Conservation (phyloP, 2,888 invertebrate genomes). For the Synergus umbraculus region DNA sequence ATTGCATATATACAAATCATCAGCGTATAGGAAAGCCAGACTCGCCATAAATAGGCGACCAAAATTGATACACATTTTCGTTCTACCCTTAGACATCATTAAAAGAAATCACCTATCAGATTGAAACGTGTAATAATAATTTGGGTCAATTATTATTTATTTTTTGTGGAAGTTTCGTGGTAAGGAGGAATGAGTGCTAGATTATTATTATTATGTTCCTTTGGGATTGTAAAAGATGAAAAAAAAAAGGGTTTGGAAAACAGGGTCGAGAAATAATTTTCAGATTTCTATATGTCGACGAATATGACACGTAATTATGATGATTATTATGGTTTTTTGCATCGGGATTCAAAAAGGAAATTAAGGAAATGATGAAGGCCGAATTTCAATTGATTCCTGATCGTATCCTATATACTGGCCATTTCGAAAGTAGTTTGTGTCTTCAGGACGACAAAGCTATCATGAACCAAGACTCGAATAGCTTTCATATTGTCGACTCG, state of each 20-base stretch:
- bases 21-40: slow-evolving; percentile 49
- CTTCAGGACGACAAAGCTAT: slow-evolving; percentile 43
- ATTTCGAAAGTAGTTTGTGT: slow-evolving; percentile 47
- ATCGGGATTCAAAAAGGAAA: neutral
- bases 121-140: slow-evolving; percentile 9
- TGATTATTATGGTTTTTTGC: neutral
- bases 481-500: slow-evolving; percentile 65
- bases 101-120: slow-evolving; percentile 19
- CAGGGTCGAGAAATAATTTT: no score
- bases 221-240: neutral
- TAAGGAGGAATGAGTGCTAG: neutral
- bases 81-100: neutral
- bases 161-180: neutral
- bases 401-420: neutral
- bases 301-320: neutral
- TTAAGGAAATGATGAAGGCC: slow-evolving; percentile 21
- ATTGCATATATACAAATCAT: slow-evolving; percentile 45
- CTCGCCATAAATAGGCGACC: slow-evolving; percentile 50
- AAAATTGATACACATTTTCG: slow-evolving; percentile 47
- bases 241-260: no score
- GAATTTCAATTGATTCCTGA: slow-evolving; percentile 13
- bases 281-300: neutral
- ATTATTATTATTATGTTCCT: neutral
- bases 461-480: slow-evolving; percentile 40
- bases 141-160: neutral